Evolutionary conservation across 2,113 vertebrate species (phyloP), one percentile per base, ranked within the genome.

Genomic region (Hippoglossus stenolepis): DNA sequence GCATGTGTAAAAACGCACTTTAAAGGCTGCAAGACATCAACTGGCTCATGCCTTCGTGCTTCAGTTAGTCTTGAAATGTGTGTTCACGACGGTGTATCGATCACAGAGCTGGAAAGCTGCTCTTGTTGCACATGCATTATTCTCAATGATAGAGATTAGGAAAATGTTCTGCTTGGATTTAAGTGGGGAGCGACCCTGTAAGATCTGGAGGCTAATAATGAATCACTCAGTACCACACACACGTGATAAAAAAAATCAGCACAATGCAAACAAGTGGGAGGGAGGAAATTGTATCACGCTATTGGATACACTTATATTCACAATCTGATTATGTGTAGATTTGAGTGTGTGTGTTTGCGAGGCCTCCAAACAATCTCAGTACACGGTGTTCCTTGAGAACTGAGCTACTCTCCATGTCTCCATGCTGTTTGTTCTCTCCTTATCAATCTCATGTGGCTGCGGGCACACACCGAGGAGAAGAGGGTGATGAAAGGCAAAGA

Each of bases 381-480:
- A 70, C 68, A 69, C 65, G 26, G 49, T 82, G 79, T 80, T 81
- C 71, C 59, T 77, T 28, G 66, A 70, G 54, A 71, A 82, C 62
- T 76, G 47, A 38, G 61, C 74, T 61, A 54, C 59, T 79, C 51
- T 53, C 24, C 45, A 31, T 65, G 70, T 78, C n/a, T n/a, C n/a
- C 72, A 56, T 23, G 43, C 77, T 79, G 80, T 84, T 86, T 82
- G 67, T 74, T n/a, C 63, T 91, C 73, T 85, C 51, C 65, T 87
- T 86, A 90, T 91, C 85, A 84, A 83, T 90, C 82, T 71, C 67
- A 80, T 69, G 66, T 63, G 79, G 76, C 73, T 88, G 82, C 38
- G 2, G 83, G 77, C 83, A 56, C 21, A 10, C 84, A 80, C 58
- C 26, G 18, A 75, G 59, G 70, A 79, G 65, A 57, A 61, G 35